Base-by-base conservation (phyloP, 1,140 invertebrate genomes). In the Drosophila novamexicana region DNA sequence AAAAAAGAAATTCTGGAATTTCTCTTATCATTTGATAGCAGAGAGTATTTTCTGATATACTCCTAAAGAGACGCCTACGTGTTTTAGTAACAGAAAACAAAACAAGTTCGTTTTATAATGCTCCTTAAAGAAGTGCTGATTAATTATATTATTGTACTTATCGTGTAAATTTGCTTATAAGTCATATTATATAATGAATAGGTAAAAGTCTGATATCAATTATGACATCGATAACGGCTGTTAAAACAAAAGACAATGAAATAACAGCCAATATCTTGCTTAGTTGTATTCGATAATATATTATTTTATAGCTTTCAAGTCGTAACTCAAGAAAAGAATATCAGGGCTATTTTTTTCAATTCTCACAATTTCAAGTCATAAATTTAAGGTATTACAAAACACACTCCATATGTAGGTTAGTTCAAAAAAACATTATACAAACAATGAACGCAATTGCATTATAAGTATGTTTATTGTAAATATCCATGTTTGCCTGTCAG, bases 1-100 rank as follows among this genome's bases (percentile, higher is more conserved):
- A 10, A 9, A 56, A 58, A 22, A 59, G 68, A 54, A 29, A 59
- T 78, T 75, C 40, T 77, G 56, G 16, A 59, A 68, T 74, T 84
- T 68, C 39, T 81, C 40, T 77, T 81, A 86, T 86, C 78, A 45
- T 36, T 52, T 50, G 77, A 77, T 85, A 81, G 61, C 53, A 40
- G 6, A 22, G 52, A 49, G 40, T 45, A 65, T 65, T 78, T 54
- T 77, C 58, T 68, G 77, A 81, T 68, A 74, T 52, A 78, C 34
- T 49, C 47, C 29, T 22, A 67, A 75, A 68, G 65, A 14, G 56
- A 40, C 74, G 63, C 39, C 54, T 77, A 77, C 77, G 77, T 85
- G 81, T 47, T 44, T 67, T 61, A 53, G 67, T 62, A 10, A 63
- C 64, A 50, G 52, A 58, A 53, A 77, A 29, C n/a, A 29, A 57